Evolutionary conservation across 2,888 invertebrate species (phyloP), one percentile per base, ranked within the genome.

Genomic region (Cecidostiba fungosa): DNA sequence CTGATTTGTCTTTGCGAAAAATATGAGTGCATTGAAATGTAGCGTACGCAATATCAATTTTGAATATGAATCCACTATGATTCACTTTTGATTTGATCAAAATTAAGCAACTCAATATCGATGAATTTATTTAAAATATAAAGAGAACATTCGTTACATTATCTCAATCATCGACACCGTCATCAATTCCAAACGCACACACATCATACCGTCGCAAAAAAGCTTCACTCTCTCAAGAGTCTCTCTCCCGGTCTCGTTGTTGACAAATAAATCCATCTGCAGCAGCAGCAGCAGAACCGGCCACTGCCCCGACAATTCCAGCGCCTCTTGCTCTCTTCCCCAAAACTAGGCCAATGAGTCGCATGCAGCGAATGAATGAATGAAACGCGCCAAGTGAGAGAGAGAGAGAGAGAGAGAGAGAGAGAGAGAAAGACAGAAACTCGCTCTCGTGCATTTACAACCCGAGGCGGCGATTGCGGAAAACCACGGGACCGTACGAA

Each of bases 331-430:
- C 29, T 66, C 66, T 66, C 66, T 66, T 12, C 29, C 66, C n/a
- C 69, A 32, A 77, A 86, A 81, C 47, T 84, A 82, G 84, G 86
- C 54, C 86, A 86, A 86, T 81, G 84, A 86, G 83, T 39, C 72
- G 79, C 43, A 59, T 39, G 36, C n/a, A 36, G 66, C 83, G 43
- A 36, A n/a, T 50, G 62, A 78, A 84, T 70, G 84, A 84, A 59
- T 59, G 54, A 59, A 32, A 59, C 69, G 76, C 54, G 54, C 54
- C 19, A n/a, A 43, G 43, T 10, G 43, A 12, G 43, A 36, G 36
- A 6, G 36, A 36, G 36, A 36, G 36, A 36, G 36, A 36, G 36
- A 36, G 6, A 36, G 6, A 4, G 36, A 36, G 36, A 43, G 43
- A 43, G 8, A 6, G 6, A 54, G 54, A 54, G 47, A 47, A 4